These are phyloP conservation scores for Nyctereutes procyonoides DNA, from an alignment of 2,113 vertebrate genomes.

Conservation along the genomic window DNA sequence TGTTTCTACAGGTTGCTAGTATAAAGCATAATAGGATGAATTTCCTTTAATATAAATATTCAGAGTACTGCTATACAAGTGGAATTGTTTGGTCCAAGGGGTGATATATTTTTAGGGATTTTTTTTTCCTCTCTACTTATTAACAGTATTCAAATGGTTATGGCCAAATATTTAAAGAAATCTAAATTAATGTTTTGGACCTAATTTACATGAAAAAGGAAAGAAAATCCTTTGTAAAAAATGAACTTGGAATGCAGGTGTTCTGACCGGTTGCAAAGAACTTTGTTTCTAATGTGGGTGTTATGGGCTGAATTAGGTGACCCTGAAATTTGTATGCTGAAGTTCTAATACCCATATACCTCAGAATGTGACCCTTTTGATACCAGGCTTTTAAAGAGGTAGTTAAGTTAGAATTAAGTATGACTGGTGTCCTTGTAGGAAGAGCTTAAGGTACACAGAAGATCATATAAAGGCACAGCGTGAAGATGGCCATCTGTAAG, in stretches of 20 bases:
- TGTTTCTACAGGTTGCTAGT: not conserved
- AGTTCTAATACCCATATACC: not conserved
- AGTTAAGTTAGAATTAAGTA: not conserved
- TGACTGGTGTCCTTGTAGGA: not conserved
- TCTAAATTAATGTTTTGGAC: not conserved
- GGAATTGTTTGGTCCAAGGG: not conserved
- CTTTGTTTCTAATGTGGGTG: not conserved
- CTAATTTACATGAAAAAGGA: not conserved
- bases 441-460: not conserved
- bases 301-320: not conserved
- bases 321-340: not conserved
- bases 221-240: not conserved
- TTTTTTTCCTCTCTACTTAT: not conserved
- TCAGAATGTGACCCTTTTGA: not conserved
- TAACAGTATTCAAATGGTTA: not conserved
- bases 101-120: not conserved
- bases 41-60: not conserved
- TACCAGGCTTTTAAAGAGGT: not conserved
- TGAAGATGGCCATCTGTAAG: not conserved
- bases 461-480: not conserved
- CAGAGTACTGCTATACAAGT: not conserved
- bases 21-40: not conserved
- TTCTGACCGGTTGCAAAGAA: not conserved
- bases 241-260: not conserved
- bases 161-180: not conserved